These are phyloP conservation scores for Hyppa rectilinea DNA, from an alignment of 2,888 invertebrate genomes.

Conservation along the genomic window DNA sequence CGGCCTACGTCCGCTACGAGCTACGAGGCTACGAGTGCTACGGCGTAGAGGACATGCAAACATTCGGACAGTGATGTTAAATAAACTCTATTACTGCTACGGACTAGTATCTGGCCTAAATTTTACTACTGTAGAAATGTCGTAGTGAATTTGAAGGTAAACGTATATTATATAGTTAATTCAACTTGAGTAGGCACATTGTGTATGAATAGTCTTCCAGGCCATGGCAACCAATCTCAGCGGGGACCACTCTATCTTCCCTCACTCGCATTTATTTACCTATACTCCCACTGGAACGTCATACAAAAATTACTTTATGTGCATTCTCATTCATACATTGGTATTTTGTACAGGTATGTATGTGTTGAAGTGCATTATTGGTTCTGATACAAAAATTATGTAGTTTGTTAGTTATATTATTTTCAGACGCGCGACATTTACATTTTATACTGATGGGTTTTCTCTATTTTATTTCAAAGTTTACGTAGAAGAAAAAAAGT, in stretches of 20 bases:
- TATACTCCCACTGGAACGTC: too few species aligned
- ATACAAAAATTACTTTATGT: too few species aligned
- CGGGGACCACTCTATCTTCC: too few species aligned
- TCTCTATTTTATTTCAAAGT: background rate
- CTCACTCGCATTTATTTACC: too few species aligned
- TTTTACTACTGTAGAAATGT: conserved; percentile 34
- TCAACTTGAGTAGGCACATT: conserved; percentile 2
- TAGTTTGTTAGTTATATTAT: background rate
- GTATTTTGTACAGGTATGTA: too few species aligned
- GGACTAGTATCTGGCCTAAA: conserved; percentile 41
- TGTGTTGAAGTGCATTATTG: too few species aligned
- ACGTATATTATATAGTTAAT: conserved; percentile 4
- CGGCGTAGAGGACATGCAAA: conserved; percentile 59
- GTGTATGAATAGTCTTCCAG: background rate
- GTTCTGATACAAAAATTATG: background rate
- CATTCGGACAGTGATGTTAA: conserved; percentile 57
- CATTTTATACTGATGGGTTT: background rate
- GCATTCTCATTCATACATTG: too few species aligned
- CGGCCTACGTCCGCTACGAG: conserved; percentile 41
- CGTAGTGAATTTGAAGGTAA: conserved; percentile 11
- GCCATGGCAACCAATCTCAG: too few species aligned
- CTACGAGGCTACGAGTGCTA: conserved; percentile 57
- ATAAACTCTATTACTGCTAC: conserved; percentile 60
- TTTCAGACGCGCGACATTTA: background rate
- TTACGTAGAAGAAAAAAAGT: background rate